Evolutionary conservation across 1,140 invertebrate species (phyloP).

Genomic region (Lordiphosa mommai): DNA sequence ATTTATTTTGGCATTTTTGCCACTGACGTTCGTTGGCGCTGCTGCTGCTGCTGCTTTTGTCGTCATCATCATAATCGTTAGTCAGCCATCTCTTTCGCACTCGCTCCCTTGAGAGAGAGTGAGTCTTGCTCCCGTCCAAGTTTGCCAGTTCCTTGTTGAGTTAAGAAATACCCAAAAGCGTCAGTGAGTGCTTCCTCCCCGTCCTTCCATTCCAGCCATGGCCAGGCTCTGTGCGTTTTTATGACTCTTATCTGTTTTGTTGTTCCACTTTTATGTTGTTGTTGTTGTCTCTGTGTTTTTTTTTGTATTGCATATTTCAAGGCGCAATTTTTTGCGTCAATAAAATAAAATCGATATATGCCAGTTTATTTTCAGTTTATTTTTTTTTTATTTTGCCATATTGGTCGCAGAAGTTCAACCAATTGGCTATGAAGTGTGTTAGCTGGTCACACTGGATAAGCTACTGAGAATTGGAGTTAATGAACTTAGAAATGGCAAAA

Average conservation of each 20-base stretch:
- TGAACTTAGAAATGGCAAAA: too few relatives aligned
- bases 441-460: too few relatives aligned
- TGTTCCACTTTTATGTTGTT: conserved; percentile 36
- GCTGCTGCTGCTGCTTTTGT: conserved; percentile 29
- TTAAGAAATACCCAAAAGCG: conserved; percentile 32
- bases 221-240: conserved; percentile 41
- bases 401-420: too few relatives aligned
- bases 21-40: conserved; percentile 36
- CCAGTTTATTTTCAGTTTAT: conserved; percentile 2
- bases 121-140: neutral
- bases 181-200: conserved; percentile 2
- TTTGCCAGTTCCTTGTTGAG: conserved; percentile 15
- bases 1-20: conserved; percentile 71
- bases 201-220: too few relatives aligned
- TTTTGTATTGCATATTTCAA: conserved; percentile 68
- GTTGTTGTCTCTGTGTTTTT: neutral
- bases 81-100: conserved; percentile 24
- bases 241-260: conserved; percentile 68
- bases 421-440: too few relatives aligned
- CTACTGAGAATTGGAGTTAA: too few relatives aligned
- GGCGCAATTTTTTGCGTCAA: conserved; percentile 71
- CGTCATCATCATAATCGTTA: conserved; percentile 74
- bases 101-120: neutral
- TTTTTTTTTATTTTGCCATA: neutral
- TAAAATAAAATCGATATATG: conserved; percentile 67